Evolutionary conservation across 2,888 invertebrate species (phyloP).

Genomic region (Agrypnus murinus): DNA sequence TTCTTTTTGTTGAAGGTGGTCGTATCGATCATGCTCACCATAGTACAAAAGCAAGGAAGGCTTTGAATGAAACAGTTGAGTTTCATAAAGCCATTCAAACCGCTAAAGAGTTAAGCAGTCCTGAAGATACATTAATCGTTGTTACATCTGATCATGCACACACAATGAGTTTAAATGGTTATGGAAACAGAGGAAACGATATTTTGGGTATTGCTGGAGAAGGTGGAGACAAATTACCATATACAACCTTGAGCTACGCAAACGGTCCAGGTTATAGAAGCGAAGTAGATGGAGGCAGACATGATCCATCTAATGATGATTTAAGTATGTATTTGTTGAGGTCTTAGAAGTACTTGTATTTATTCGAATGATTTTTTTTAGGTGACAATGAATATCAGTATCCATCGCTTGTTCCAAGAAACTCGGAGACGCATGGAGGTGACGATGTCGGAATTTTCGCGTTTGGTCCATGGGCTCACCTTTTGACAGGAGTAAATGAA

Average conservation of each 20-base stretch:
- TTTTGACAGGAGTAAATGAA: conserved; percentile 86
- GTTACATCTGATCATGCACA: conserved; percentile 87
- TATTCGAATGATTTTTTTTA: conserved; percentile 58
- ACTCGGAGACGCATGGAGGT: conserved; percentile 81
- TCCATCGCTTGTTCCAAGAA: conserved; percentile 77
- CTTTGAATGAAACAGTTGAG: conserved; percentile 86
- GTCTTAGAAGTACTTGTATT: background rate
- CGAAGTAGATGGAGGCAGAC: conserved; percentile 65
- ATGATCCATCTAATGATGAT: conserved; percentile 72
- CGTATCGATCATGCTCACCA: conserved; percentile 88
- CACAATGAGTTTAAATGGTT: conserved; percentile 84
- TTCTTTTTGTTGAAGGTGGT: conserved; percentile 86
- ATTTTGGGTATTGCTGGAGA: conserved; percentile 75
- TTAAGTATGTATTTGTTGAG: conserved; percentile 45
- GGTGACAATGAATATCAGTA: conserved; percentile 71
- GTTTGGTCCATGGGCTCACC: conserved; percentile 84
- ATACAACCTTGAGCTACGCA: conserved; percentile 82
- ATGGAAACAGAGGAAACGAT: conserved; percentile 78
- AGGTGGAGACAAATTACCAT: conserved; percentile 77
- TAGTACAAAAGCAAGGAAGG: conserved; percentile 77
- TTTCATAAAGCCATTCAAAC: conserved; percentile 74
- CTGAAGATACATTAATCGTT: conserved; percentile 84
- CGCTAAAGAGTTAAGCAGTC: conserved; percentile 78
- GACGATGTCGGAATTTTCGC: conserved; percentile 89
- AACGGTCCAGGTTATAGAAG: conserved; percentile 80